phyloP scores from a whole-genome alignment of 2,888 invertebrate genomes.

The Alsophila aescularia region DNA sequence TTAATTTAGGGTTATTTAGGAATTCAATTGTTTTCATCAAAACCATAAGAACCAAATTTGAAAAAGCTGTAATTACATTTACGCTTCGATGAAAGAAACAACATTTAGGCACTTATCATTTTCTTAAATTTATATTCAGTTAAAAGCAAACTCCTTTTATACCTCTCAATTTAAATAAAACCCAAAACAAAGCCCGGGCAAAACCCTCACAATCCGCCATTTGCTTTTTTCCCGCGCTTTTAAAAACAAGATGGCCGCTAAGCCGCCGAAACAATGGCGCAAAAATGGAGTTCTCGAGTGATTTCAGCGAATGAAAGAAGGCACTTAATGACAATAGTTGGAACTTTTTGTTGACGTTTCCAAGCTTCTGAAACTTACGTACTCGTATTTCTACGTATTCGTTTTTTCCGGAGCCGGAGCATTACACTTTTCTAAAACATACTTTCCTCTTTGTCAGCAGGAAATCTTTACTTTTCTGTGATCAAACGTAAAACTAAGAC shows the following conservation, averaged over 20 bases:
- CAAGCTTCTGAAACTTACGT: background rate
- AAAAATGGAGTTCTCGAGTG: slow-evolving; percentile 36
- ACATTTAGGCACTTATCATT: too few species aligned
- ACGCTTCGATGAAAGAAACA: too few species aligned
- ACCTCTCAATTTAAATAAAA: slow-evolving; percentile 12
- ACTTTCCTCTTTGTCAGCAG: too few species aligned
- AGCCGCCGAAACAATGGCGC: slow-evolving; percentile 27
- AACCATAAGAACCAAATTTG: too few species aligned
- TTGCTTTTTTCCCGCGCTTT: slow-evolving; percentile 34
- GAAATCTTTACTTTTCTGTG: too few species aligned
- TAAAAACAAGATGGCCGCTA: slow-evolving; percentile 40
- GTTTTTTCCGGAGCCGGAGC: too few species aligned
- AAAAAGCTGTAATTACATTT: too few species aligned
- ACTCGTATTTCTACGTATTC: slow-evolving; percentile 20
- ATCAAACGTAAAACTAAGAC: too few species aligned
- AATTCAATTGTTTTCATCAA: too few species aligned
- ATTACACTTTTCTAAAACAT: too few species aligned
- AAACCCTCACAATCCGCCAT: slow-evolving; percentile 37
- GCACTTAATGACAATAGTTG: slow-evolving; percentile 24
- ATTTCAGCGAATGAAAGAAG: slow-evolving; percentile 27
- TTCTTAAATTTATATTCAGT: background rate
- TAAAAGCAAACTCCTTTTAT: background rate
- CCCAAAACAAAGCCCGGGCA: slow-evolving; percentile 24
- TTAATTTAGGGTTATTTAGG: too few species aligned
- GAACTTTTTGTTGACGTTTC: slow-evolving; percentile 8